phyloP scores from a whole-genome alignment of 2,797 vertebrate species.

The Choloepus didactylus region DNA sequence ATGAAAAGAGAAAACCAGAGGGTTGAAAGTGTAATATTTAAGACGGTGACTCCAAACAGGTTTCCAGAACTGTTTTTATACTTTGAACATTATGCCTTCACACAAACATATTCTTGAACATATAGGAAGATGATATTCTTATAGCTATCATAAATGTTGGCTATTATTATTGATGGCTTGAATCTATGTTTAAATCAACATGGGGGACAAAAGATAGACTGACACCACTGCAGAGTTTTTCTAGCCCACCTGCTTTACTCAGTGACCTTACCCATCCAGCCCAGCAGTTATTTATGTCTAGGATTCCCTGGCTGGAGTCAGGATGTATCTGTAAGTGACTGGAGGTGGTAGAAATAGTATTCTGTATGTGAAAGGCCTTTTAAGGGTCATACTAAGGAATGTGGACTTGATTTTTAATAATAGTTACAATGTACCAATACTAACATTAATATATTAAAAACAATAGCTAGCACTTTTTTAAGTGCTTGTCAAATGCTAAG shows the following conservation, averaged over 20 bases:
- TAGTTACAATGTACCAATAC: background rate
- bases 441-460: conserved; percentile 40
- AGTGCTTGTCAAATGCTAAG: background rate
- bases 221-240: background rate
- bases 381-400: background rate
- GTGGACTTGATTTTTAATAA: background rate
- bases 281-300: background rate
- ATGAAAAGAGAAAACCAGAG: background rate
- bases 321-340: background rate
- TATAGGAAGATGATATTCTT: background rate
- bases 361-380: background rate
- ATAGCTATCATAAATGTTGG: background rate
- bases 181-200: conserved; percentile 23
- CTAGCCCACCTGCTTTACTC: background rate
- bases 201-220: background rate
- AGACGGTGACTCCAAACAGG: background rate
- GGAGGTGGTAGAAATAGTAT: background rate
- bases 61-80: background rate
- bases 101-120: background rate
- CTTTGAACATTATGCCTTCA: background rate
- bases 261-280: background rate
- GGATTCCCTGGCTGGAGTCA: background rate
- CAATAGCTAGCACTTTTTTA: background rate
- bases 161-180: background rate
- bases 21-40: background rate